phyloP scores from a whole-genome alignment of 2,797 vertebrate species.

The Artibeus lituratus region DNA sequence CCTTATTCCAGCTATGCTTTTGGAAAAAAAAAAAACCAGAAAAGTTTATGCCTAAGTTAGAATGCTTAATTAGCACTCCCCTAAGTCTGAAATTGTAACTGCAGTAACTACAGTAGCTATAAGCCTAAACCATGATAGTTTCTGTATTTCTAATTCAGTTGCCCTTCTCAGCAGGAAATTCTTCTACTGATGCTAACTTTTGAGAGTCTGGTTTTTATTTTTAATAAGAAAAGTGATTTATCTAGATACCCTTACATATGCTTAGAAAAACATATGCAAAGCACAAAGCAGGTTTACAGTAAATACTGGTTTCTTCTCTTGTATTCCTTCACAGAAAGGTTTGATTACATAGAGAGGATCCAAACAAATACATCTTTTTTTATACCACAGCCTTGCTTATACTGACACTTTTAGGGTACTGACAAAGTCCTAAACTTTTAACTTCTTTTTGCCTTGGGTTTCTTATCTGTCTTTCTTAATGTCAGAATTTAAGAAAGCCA shows the following conservation, averaged over 20 bases:
- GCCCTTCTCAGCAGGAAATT: background rate
- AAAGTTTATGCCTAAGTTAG: background rate
- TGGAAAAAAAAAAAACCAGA: background rate
- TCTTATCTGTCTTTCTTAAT: background rate
- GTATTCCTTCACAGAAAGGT: slow-evolving; percentile 14
- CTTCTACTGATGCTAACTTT: background rate
- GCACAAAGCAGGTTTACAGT: background rate
- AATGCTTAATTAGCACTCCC: slow-evolving; percentile 28
- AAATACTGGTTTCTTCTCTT: background rate
- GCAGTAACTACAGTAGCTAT: background rate
- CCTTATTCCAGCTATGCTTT: background rate
- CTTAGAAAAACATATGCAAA: slow-evolving; percentile 25
- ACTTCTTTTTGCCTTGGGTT: background rate
- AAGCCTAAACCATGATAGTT: slow-evolving; percentile 24
- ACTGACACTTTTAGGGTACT: background rate
- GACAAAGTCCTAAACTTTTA: background rate
- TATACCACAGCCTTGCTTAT: background rate
- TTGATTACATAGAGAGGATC: background rate
- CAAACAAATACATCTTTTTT: background rate
- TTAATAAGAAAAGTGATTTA: slow-evolving; percentile 21
- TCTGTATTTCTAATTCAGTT: slow-evolving; percentile 30
- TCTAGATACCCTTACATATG: background rate
- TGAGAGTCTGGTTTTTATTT: background rate
- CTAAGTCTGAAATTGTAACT: background rate
- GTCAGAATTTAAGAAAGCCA: background rate